phyloP scores from a whole-genome alignment of 2,113 vertebrate genomes.

The Clinocottus analis region DNA sequence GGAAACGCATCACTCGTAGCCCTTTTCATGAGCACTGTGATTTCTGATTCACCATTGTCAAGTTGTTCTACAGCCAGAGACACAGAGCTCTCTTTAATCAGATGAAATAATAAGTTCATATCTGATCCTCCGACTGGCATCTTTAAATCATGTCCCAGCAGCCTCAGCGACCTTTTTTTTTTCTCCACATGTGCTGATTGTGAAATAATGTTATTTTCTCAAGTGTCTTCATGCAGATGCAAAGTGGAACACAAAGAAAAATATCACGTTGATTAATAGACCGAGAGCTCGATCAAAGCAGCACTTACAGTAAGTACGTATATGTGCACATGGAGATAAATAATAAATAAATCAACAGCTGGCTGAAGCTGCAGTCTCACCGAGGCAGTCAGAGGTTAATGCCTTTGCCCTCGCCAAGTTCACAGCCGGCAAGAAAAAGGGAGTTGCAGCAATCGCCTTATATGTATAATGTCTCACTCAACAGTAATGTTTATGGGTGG shows the following conservation, averaged over 20 bases:
- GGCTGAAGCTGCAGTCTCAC: constrained; percentile 32
- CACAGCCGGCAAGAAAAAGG: constrained; percentile 46
- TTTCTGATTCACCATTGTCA: constrained; percentile 28
- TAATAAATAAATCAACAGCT: constrained; percentile 22
- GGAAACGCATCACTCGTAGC: background rate
- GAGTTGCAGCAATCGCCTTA: constrained; percentile 54
- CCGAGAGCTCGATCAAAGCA: background rate
- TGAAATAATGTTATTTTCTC: background rate
- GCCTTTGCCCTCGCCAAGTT: constrained; percentile 53
- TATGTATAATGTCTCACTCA: constrained; percentile 72
- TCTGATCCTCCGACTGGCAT: constrained; percentile 2
- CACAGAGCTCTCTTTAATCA: constrained; percentile 1
- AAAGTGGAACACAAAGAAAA: background rate
- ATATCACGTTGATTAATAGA: background rate
- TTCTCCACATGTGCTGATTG: constrained; percentile 1
- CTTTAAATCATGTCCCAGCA: background rate
- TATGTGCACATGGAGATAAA: constrained; percentile 10
- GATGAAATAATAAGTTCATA: constrained; percentile 27
- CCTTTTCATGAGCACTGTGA: background rate
- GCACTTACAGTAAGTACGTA: background rate
- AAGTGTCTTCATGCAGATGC: background rate
- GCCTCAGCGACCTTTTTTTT: background rate
- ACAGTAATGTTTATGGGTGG: constrained; percentile 77
- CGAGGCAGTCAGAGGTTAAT: constrained; percentile 58
- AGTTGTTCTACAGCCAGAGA: constrained; percentile 1